Conservation (phyloP, 2,113 vertebrate genomes). For the Tringa solitaria region DNA sequence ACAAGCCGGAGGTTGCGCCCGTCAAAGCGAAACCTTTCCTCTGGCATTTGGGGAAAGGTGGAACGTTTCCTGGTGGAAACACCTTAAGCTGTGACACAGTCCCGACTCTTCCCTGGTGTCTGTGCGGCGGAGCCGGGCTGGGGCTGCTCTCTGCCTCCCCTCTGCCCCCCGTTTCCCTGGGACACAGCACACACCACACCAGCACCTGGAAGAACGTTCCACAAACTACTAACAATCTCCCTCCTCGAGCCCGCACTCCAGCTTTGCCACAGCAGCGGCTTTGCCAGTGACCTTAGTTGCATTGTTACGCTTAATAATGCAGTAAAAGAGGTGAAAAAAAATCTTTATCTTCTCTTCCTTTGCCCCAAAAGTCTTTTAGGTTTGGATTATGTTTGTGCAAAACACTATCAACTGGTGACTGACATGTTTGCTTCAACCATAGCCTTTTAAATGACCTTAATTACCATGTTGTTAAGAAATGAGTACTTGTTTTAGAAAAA, state of each 20-base stretch:
- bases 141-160: neutral
- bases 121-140: neutral
- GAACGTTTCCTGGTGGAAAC: neutral
- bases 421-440: slow-evolving; percentile 71
- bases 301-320: slow-evolving; percentile 14
- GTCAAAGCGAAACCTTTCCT: neutral
- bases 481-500: slow-evolving; percentile 71
- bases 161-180: neutral
- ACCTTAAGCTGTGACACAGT: neutral
- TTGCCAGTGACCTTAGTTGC: slow-evolving; percentile 23
- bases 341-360: slow-evolving; percentile 44
- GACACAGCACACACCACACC: neutral
- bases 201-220: neutral
- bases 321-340: slow-evolving; percentile 43
- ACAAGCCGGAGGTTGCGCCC: too few relatives aligned
- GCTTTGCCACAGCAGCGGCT: slow-evolving; percentile 41
- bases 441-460: slow-evolving; percentile 73
- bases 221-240: neutral
- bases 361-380: slow-evolving; percentile 43
- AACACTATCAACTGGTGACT: slow-evolving; percentile 67
- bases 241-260: slow-evolving; percentile 13
- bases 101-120: neutral
- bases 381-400: slow-evolving; percentile 62
- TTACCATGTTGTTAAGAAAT: slow-evolving; percentile 71
- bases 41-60: neutral